Conservation (phyloP, 2,888 invertebrate species). For the Oxycera nigricornis region DNA sequence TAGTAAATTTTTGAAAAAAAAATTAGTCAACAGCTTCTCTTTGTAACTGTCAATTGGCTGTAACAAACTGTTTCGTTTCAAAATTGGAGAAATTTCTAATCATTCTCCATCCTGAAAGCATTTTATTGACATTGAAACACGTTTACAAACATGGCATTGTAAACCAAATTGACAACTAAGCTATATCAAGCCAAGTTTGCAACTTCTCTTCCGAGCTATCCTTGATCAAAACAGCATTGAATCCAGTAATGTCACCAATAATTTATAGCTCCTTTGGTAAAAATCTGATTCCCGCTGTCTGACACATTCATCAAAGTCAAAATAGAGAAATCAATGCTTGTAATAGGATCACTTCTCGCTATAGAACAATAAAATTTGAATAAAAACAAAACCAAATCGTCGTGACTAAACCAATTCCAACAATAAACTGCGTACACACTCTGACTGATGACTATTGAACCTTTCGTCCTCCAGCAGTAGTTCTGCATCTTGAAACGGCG, state of each 20-base stretch:
- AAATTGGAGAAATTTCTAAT: no score
- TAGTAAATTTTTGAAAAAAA: no score
- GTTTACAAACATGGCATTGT: no score
- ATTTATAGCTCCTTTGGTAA: conserved; percentile 13
- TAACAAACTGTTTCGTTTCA: no score
- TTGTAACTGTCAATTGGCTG: no score
- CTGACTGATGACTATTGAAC: background rate
- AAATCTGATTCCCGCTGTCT: conserved; percentile 45
- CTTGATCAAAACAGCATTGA: background rate
- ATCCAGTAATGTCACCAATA: conserved; percentile 22
- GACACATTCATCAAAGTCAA: conserved; percentile 61
- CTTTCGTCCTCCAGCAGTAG: background rate
- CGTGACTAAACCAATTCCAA: background rate
- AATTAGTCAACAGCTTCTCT: no score
- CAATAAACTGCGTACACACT: background rate
- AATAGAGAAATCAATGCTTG: conserved; percentile 55
- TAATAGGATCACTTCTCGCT: conserved; percentile 37
- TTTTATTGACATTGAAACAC: no score
- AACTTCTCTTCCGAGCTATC: no score
- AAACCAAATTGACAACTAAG: no score
- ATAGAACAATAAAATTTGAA: conserved; percentile 32
- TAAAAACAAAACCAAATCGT: conserved; percentile 18
- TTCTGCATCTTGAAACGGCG: background rate
- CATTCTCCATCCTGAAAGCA: no score
- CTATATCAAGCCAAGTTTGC: no score